Evolutionary conservation across 2,113 vertebrate genomes (phyloP).

Genomic region (Oenanthe melanoleuca): DNA sequence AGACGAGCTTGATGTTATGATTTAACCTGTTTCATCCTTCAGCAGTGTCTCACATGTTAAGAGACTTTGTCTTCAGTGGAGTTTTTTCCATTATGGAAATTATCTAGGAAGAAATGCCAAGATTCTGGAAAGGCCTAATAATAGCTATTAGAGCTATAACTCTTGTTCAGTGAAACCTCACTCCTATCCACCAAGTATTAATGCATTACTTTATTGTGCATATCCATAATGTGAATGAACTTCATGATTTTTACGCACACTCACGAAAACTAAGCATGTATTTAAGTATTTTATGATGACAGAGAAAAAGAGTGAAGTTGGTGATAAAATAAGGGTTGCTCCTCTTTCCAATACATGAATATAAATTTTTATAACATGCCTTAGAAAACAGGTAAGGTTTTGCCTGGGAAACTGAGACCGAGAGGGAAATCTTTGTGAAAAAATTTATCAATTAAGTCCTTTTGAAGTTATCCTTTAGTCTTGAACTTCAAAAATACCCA

Average conservation of each 20-base stretch:
- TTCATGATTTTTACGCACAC: not conserved
- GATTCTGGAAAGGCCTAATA: not conserved
- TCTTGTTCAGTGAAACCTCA: not conserved
- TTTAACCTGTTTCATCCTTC: not conserved
- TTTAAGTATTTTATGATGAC: not conserved
- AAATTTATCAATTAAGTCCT: not conserved
- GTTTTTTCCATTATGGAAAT: not conserved
- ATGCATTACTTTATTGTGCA: not conserved
- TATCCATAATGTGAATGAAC: not conserved
- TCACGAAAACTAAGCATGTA: not conserved
- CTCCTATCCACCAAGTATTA: not conserved
- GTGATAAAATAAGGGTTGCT: not conserved
- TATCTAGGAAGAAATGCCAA: not conserved
- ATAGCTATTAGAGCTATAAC: not conserved
- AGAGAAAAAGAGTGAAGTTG: not conserved
- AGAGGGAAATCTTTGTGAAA: not conserved
- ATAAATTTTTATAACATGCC: not conserved
- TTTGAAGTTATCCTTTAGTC: slow-evolving; percentile 20
- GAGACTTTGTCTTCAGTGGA: not conserved
- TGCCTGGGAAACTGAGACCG: not conserved
- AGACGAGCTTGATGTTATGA: not conserved
- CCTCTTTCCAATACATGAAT: not conserved
- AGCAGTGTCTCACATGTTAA: not conserved
- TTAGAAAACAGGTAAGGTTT: not conserved
- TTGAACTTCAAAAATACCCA: not conserved